Evolutionary conservation across 2,113 vertebrate genomes (phyloP), one percentile per base, ranked within the genome.

Genomic region (Damaliscus lunatus): DNA sequence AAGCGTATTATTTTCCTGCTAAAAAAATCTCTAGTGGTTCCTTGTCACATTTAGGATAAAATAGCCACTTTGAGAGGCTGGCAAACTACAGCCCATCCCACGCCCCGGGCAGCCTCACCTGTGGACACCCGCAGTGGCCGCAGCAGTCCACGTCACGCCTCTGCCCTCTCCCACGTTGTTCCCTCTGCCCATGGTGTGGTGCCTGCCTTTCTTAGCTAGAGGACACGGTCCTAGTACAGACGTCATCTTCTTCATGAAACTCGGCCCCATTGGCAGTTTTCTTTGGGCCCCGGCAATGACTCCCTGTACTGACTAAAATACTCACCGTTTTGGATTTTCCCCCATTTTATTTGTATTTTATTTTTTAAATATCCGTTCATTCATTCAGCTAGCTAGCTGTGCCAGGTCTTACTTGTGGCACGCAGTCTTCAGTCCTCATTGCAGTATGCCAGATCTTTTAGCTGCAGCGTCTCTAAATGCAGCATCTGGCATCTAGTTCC

Each of bases 11-110:
- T 77, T 77, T 86, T 95, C 25, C 14, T 43, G n/a, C 64, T 88
- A 43, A 92, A 87, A 80, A 81, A 31, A 53, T 80, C 46, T 78
- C 33, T 14, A 8, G 33, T 52, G 84, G 29, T 31, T 83, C 55
- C 36, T 43, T 90, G 19, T 95, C 81, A 57, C 8, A 12, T 40
- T 52, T 52, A 90, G 55, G 64, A 46, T 90, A 87, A 90, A 81
- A 81, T 29, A 52, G 50, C 50, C 50, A 52, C 21, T 14, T n/a
- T 25, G 11, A 74, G 80, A 92, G 25, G 16, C 33, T 36, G 43
- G 31, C 11, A 33, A 15, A 23, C 8, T 48, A 7, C 40, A 84
- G 71, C 59, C 21, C 3, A 1, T 46, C n/a, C 25, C 1, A 2
- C 0, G 15, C 21, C 48, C 4, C 2, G 0, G 40, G n/a, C 23